These are phyloP conservation scores for Philypnodon macrostomus DNA, from an alignment of 2,797 vertebrate species.

Conservation along the genomic window DNA sequence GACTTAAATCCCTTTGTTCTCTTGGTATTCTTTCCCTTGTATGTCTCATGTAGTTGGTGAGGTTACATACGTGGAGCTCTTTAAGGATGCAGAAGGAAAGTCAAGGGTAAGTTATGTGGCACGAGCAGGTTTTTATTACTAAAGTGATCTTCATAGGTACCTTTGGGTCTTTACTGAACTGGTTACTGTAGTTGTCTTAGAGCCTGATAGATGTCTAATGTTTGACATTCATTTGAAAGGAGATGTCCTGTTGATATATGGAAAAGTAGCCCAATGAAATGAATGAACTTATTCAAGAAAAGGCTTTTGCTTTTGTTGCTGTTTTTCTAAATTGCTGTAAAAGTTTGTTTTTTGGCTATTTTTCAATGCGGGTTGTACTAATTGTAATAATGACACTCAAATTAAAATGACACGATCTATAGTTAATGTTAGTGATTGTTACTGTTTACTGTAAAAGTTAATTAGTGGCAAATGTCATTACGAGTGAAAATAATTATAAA, in stretches of 20 bases:
- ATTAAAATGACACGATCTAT: constrained; percentile 59
- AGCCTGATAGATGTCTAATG: constrained; percentile 74
- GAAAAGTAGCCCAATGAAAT: constrained; percentile 73
- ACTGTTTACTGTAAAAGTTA: constrained; percentile 34
- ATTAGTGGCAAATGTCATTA: constrained; percentile 23
- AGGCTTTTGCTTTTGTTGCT: constrained; percentile 78
- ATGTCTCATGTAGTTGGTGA: constrained; percentile 99
- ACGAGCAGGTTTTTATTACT: constrained; percentile 89
- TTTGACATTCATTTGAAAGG: constrained; percentile 76
- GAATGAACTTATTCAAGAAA: constrained; percentile 70
- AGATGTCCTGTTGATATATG: constrained; percentile 79
- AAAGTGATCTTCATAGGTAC: constrained; percentile 71
- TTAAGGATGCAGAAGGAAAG: constrained; percentile 99
- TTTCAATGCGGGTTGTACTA: constrained; percentile 72
- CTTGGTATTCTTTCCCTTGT: constrained; percentile 99
- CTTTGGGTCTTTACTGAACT: constrained; percentile 73
- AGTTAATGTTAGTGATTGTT: constrained; percentile 8
- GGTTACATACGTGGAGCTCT: constrained; percentile 99
- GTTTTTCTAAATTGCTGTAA: constrained; percentile 76
- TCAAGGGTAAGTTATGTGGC: constrained; percentile 99
- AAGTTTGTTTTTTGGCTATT: constrained; percentile 77
- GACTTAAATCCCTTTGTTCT: constrained; percentile 99
- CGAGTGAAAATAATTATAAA: neutral
- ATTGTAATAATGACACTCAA: constrained; percentile 73
- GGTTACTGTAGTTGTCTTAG: constrained; percentile 74